These are phyloP conservation scores for Agriotes lineatus DNA, from an alignment of 2,888 invertebrate genomes.

Conservation along the genomic window DNA sequence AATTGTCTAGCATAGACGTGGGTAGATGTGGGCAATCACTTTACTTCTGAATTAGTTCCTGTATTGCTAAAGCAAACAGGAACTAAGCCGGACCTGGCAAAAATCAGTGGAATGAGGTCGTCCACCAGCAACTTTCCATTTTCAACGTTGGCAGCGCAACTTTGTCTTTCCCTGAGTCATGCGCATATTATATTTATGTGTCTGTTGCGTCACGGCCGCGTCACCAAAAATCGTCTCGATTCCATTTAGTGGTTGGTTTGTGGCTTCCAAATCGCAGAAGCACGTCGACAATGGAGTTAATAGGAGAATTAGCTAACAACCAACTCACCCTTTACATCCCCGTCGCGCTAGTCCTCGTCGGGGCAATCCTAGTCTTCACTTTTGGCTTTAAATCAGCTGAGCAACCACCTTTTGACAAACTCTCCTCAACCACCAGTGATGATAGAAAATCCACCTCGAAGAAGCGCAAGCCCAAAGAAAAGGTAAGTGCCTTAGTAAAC, in stretches of 20 bases:
- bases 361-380: slow-evolving; percentile 80
- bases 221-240: slow-evolving; percentile 70
- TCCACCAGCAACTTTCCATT: neutral
- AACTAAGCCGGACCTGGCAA: neutral
- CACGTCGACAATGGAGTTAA: slow-evolving; percentile 69
- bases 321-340: slow-evolving; percentile 71
- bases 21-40: too few species aligned
- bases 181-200: slow-evolving; percentile 4
- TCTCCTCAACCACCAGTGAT: slow-evolving; percentile 71
- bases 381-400: slow-evolving; percentile 85
- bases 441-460: slow-evolving; percentile 78
- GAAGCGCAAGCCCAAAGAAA: slow-evolving; percentile 79
- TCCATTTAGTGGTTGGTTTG: slow-evolving; percentile 41
- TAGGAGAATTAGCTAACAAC: slow-evolving; percentile 71
- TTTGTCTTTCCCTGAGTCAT: neutral
- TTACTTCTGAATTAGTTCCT: too few species aligned
- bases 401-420: slow-evolving; percentile 84
- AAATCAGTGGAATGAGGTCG: neutral
- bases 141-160: neutral
- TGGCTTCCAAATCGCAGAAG: slow-evolving; percentile 25
- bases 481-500: slow-evolving; percentile 69
- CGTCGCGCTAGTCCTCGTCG: slow-evolving; percentile 75
- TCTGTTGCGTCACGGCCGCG: slow-evolving; percentile 76
- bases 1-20: too few species aligned
- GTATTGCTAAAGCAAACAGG: too few species aligned